phyloP scores from a whole-genome alignment of 2,797 vertebrate genomes.

The Eulemur albifrons region DNA sequence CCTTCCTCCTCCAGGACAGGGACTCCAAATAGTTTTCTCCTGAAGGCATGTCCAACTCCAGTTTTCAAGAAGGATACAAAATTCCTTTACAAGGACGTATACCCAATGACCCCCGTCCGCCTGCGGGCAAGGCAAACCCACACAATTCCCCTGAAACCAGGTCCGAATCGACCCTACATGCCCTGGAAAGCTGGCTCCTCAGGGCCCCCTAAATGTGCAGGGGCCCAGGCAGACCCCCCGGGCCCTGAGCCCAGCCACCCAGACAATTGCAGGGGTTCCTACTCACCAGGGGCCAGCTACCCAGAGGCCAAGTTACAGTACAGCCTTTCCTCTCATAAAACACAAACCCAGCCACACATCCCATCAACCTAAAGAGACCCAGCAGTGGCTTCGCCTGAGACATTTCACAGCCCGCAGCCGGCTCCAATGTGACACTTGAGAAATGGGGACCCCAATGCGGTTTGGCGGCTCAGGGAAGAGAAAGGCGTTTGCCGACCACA shows the following conservation, averaged over 20 bases:
- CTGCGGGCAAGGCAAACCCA: not conserved
- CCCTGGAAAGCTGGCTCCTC: not conserved
- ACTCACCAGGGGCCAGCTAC: not conserved
- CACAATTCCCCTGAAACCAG: accelerated
- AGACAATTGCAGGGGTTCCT: not conserved
- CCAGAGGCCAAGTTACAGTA: not conserved
- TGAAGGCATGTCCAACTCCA: not conserved
- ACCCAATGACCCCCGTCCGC: accelerated
- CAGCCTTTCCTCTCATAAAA: not conserved
- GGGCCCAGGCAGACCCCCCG: not conserved
- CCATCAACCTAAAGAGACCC: not conserved
- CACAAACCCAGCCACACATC: accelerated
- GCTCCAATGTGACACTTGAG: not conserved
- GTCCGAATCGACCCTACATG: too few species aligned
- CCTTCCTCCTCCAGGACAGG: not conserved
- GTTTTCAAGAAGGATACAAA: not conserved
- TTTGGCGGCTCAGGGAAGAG: accelerated
- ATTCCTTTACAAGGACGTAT: not conserved
- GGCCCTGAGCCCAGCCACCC: not conserved
- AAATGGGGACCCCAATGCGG: accelerated
- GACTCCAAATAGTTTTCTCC: too few species aligned
- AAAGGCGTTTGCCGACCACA: accelerated
- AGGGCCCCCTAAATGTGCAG: not conserved
- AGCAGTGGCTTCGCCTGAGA: accelerated
- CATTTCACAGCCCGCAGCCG: accelerated